Percentiles rank a stretch among this genome's conserved stretches.
Conservation (phyloP, 2,113 vertebrate species). For the Apus apus region DNA sequence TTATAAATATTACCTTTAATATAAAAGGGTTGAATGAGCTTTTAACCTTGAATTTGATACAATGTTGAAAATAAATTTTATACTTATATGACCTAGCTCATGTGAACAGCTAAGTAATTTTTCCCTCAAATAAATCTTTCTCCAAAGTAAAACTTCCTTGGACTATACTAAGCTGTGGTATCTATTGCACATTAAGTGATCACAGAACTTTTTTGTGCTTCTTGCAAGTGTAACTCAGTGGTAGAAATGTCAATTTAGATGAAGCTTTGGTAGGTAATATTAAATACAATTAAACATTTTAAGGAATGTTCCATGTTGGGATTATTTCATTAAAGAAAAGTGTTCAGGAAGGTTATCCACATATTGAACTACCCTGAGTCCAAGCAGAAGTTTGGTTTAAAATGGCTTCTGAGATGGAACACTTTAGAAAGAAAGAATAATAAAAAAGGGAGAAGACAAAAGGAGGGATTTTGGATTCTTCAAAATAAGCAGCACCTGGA, state of each 20-base stretch:
- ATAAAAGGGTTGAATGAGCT: conserved; percentile 44
- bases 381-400: neutral
- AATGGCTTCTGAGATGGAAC: neutral
- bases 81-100: conserved; percentile 12
- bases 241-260: conserved; percentile 25
- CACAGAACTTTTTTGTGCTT: conserved; percentile 24
- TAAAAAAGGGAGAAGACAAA: neutral
- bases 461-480: neutral
- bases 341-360: neutral
- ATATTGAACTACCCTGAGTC: neutral
- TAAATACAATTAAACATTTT: conserved; percentile 23
- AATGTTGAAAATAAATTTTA: conserved; percentile 46
- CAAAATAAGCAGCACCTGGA: neutral
- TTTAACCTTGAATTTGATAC: conserved; percentile 63
- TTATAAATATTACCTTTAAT: conserved; percentile 63
- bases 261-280: neutral
- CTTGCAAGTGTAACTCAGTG: conserved; percentile 9
- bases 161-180: conserved; percentile 27
- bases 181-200: conserved; percentile 25
- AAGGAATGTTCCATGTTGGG: neutral
- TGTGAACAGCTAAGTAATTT: conserved; percentile 25
- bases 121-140: conserved; percentile 40
- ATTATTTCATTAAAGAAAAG: neutral
- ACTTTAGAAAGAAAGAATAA: neutral
- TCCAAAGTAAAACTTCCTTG: conserved; percentile 30